Conservation (phyloP, 2,113 vertebrate species). For the Rhinichthys klamathensis region DNA sequence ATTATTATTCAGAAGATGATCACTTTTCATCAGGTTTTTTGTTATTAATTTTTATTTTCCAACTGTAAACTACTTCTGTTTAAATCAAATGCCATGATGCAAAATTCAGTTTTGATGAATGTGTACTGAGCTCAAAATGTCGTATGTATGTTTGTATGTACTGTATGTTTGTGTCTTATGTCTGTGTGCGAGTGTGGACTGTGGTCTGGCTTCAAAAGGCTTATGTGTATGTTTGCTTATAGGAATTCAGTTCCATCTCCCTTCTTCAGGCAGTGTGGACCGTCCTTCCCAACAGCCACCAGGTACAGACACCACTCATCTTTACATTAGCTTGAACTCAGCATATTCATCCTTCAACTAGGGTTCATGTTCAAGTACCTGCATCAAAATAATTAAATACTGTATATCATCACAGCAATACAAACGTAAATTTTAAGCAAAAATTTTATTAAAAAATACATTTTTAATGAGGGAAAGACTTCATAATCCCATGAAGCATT, state of each 20-base stretch:
- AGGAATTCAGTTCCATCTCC: constrained; percentile 81
- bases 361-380: not conserved
- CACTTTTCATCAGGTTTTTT: constrained; percentile 26
- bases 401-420: not conserved
- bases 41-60: not conserved
- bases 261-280: constrained; percentile 74
- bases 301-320: constrained; percentile 65
- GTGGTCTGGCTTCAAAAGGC: constrained; percentile 49
- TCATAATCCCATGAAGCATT: no score
- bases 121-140: constrained; percentile 5
- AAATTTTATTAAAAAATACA: no score
- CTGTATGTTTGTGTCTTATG: constrained; percentile 37
- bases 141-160: not conserved
- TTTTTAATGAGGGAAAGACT: no score
- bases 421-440: no score
- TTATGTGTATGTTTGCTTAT: constrained; percentile 67
- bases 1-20: not conserved
- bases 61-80: not conserved
- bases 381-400: not conserved
- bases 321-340: not conserved
- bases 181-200: constrained; percentile 39
- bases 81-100: not conserved
- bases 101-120: not conserved
- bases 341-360: not conserved
- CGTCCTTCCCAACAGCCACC: constrained; percentile 71